These are phyloP conservation scores for Caiman crocodilus DNA, from an alignment of 2,797 vertebrate genomes.

Conservation along the genomic window DNA sequence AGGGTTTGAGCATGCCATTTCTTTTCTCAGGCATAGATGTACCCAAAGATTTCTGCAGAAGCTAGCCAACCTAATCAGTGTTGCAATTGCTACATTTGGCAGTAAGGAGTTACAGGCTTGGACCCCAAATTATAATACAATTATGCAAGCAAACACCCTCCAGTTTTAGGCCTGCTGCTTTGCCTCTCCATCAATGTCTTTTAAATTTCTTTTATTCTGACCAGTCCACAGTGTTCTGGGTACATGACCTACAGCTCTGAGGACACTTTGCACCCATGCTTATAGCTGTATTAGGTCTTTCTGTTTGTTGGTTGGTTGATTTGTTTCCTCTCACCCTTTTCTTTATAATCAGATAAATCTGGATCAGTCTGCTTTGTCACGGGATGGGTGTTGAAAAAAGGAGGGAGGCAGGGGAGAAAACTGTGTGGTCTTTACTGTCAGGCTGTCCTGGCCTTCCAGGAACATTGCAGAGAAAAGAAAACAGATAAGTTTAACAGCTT, in stretches of 20 bases:
- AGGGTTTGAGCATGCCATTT: conserved; percentile 63
- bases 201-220: not conserved
- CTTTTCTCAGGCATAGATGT: conserved; percentile 65
- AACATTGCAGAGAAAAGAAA: conserved; percentile 77
- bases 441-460: conserved; percentile 74
- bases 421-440: conserved; percentile 80
- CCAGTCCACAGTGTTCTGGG: conserved; percentile 30
- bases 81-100: conserved; percentile 33
- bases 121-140: conserved; percentile 23
- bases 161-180: conserved; percentile 9
- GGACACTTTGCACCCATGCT: conserved; percentile 51
- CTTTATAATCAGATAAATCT: conserved; percentile 77
- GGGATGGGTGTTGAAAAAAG: conserved; percentile 46
- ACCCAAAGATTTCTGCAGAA: conserved; percentile 67
- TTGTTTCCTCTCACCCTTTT: conserved; percentile 64
- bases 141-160: not conserved
- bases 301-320: not conserved
- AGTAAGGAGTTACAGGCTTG: conserved; percentile 58
- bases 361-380: conserved; percentile 72
- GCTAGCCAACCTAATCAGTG: conserved; percentile 67
- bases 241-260: conserved; percentile 53
- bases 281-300: conserved; percentile 75
- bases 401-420: conserved; percentile 63
- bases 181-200: not conserved
- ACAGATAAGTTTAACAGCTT: conserved; percentile 80